Evolutionary conservation across 1,140 invertebrate species (phyloP), one percentile per base, ranked within the genome.

Genomic region (Drosophila teissieri): DNA sequence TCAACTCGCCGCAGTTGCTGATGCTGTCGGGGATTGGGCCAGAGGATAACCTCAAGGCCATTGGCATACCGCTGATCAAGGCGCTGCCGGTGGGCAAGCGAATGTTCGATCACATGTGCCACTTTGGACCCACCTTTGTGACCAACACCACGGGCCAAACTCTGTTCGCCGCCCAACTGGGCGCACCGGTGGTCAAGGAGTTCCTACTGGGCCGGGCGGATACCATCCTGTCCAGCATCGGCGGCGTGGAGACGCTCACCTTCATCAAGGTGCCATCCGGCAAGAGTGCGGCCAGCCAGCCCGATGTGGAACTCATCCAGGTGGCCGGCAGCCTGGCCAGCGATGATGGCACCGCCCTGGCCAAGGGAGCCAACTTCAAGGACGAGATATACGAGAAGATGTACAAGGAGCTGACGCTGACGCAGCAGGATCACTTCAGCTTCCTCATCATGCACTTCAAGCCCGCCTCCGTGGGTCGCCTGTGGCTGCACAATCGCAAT

Each of bases 11-110:
- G 0, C 96, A 97, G 91, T 78, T 98, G 6, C 91, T 98, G 36
- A 96, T 97, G 95, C 92, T 97, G 0, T 96, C 96, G 1, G 97
- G 97, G 0, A 93, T 97, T 10, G 97, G 96, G 2, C 96, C 96
- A 14, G 94, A 92, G 82, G 79, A 93, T 31, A 93, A 95, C 68
- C 79, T 98, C 8, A 91, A 94, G 48, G 93, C 95, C 19, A 91
- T 97, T 1, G 94, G 95, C 0, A 95, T 97, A 22, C 92, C 94
- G 0, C 91, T 95, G 0, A 91, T 96, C 10, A 92, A 95, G 78
- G 94, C 96, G 67, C 91, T 95, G 14, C 94, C 93, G 54, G 96
- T 96, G 1, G 96, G 96, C 0, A 92, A 94, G 79, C 95, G 94
- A 8, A 83, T 97, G 37, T 95, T 96, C 79, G 96, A 97, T 74